Evolutionary conservation across 2,113 vertebrate genomes (phyloP), one percentile per base, ranked within the genome.

Genomic region (Otocyon megalotis): DNA sequence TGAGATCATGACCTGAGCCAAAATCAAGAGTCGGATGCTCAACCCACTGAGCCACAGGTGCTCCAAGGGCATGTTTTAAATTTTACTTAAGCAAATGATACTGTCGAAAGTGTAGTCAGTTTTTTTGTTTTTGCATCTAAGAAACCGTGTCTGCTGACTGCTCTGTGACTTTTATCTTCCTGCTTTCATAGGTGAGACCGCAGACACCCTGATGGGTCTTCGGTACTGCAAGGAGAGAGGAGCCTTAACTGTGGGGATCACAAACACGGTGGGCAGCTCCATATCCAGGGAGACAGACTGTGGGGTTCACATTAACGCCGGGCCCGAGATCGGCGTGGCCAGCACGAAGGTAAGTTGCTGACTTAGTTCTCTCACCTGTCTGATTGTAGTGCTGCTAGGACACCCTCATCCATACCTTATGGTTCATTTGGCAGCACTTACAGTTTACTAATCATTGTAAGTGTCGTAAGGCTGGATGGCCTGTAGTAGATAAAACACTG

Each of bases 221-320:
- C 99, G 99, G 12, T 99, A 99, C 98, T 99, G 99, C 98, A 99
- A 99, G 92, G 99, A 99, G 98, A 98, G 99, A 88, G 99, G 99
- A 5, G 99, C 99, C 88, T 98, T 99, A 80, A 99, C 99, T 0
- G 99, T 99, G 37, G 99, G 99, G 26, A 98, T 99, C 97, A 99
- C 99, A n/a, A 99, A 99, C 98, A 99, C 99, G 0, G 99, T 99
- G 4, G 99, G 99, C 97, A 99, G 99, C 98, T 99, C 99, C 69
- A 99, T 99, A 96, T 99, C 99, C 0, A 99, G 99, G 1, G 99
- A 99, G 98, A 99, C 99, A 0, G 99, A 99, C 94, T 99, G 99
- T 12, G 99, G 99, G 0, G 99, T 99, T 88, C 99, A 99, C 88
- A 99, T 99, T 98, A 99, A 99, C 1, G 99, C 99, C 0, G 99